Percentiles rank a stretch among this genome's conserved stretches.
Conservation (phyloP, 2,797 vertebrate species). For the Mallotus villosus region DNA sequence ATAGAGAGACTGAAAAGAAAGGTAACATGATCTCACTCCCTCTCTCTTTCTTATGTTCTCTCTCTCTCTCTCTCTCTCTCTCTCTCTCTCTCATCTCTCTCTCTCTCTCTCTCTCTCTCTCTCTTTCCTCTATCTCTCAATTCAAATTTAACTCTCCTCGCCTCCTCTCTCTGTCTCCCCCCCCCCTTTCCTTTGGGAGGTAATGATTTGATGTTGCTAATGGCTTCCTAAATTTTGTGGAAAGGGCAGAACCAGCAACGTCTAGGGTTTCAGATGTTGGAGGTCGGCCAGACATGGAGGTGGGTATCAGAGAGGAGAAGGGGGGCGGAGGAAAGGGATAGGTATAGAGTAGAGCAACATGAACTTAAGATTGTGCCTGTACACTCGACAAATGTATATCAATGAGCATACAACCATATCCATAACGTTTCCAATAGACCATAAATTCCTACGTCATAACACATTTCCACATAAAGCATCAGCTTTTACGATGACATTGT, state of each 20-base stretch:
- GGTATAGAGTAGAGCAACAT: not conserved
- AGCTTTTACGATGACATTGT: not conserved
- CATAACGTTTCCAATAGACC: too few relatives aligned
- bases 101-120: conserved; percentile 39
- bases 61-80: conserved; percentile 42
- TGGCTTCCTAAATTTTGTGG: conserved; percentile 95
- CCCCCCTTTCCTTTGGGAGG: conserved; percentile 59
- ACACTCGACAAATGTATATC: not conserved
- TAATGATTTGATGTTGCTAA: conserved; percentile 97
- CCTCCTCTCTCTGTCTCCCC: conserved; percentile 43
- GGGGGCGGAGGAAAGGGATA: conserved; percentile 10
- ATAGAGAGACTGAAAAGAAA: conserved; percentile 87
- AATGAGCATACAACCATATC: too few relatives aligned
- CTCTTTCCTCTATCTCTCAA: conserved; percentile 3
- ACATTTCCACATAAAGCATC: not conserved
- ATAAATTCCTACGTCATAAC: too few relatives aligned
- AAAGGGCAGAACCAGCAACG: conserved; percentile 79
- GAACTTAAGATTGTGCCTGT: not conserved
- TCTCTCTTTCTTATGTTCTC: conserved; percentile 44
- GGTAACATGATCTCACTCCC: conserved; percentile 79
- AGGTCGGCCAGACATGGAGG: conserved; percentile 65
- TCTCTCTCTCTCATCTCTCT: conserved; percentile 34
- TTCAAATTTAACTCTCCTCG: conserved; percentile 44
- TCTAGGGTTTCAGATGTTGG: conserved; percentile 88
- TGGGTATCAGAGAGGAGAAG: conserved; percentile 4